Evolutionary conservation across 2,113 vertebrate genomes (phyloP).

Genomic region (Antidorcas marsupialis): DNA sequence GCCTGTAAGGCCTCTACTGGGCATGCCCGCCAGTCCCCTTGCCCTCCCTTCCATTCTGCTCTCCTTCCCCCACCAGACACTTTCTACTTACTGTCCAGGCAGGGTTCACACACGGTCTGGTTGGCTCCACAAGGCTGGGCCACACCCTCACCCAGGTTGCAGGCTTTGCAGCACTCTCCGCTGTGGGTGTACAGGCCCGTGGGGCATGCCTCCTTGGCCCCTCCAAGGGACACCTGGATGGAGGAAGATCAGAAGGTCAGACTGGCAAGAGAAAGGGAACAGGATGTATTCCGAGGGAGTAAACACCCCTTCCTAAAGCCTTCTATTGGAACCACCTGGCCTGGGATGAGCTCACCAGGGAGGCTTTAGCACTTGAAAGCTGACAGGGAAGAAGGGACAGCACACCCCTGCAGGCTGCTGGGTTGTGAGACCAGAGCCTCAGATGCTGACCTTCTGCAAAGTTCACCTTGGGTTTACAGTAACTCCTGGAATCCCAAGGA

Average conservation of each 20-base stretch:
- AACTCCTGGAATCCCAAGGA: background rate
- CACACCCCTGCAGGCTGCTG: background rate
- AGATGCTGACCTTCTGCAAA: background rate
- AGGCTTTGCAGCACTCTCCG: conserved; percentile 91
- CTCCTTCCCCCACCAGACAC: fast-evolving
- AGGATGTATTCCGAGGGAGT: conserved; percentile 3
- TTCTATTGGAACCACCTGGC: conserved; percentile 72
- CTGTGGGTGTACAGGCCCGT: conserved; percentile 80
- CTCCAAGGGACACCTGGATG: conserved; percentile 64
- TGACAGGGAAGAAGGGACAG: background rate
- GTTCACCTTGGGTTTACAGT: conserved; percentile 38
- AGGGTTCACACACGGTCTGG: conserved; percentile 91
- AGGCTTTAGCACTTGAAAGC: conserved; percentile 61
- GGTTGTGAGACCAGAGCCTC: conserved; percentile 1
- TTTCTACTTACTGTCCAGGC: conserved; percentile 94
- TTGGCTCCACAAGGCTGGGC: conserved; percentile 84
- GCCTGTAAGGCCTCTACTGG: background rate
- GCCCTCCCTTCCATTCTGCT: background rate
- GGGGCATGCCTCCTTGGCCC: conserved; percentile 76
- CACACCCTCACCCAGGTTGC: conserved; percentile 94
- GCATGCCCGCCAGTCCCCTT: background rate
- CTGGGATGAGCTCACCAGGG: conserved; percentile 57
- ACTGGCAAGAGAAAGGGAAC: background rate
- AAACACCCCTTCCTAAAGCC: background rate
- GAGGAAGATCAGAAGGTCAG: conserved; percentile 44